phyloP scores from a whole-genome alignment of 2,797 vertebrate genomes.

The Orientallactaga sibirica region DNA sequence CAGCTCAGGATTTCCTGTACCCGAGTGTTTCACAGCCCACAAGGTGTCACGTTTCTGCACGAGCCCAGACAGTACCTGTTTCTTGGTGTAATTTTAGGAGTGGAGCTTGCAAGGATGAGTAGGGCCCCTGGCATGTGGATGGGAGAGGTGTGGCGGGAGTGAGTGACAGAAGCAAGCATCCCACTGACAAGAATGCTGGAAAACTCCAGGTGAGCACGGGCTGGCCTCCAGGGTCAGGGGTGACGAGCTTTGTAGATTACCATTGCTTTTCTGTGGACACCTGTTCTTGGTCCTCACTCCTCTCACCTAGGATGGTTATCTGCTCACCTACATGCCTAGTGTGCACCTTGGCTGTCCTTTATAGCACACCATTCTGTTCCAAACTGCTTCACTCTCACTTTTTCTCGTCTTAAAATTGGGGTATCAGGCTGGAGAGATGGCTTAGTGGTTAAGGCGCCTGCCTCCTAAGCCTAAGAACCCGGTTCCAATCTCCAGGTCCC shows the following conservation, averaged over 20 bases:
- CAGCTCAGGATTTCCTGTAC: not conserved
- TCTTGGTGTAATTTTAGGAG: not conserved
- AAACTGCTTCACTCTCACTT: rapidly evolving
- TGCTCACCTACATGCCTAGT: rapidly evolving
- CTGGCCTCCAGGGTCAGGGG: rapidly evolving
- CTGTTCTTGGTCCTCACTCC: not conserved
- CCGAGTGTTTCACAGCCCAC: rapidly evolving
- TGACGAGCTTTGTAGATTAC: rapidly evolving
- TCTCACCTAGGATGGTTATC: not conserved
- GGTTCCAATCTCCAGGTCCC: too few relatives aligned
- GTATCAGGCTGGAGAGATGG: too few relatives aligned
- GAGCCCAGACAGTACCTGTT: not conserved
- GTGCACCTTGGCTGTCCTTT: rapidly evolving
- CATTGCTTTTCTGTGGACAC: not conserved
- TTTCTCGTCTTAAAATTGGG: too few relatives aligned
- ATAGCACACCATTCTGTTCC: rapidly evolving
- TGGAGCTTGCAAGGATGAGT: too few relatives aligned
- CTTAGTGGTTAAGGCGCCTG: too few relatives aligned
- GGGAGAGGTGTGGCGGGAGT: rapidly evolving
- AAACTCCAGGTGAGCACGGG: rapidly evolving
- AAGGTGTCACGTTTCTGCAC: not conserved
- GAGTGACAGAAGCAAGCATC: rapidly evolving
- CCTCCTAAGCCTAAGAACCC: too few relatives aligned
- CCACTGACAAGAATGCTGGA: rapidly evolving
- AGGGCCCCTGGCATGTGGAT: rapidly evolving